Percentiles rank a stretch among this genome's conserved stretches.
Evolutionary conservation across 2,797 vertebrate species (phyloP).

Genomic region (Urosaurus nigricauda): DNA sequence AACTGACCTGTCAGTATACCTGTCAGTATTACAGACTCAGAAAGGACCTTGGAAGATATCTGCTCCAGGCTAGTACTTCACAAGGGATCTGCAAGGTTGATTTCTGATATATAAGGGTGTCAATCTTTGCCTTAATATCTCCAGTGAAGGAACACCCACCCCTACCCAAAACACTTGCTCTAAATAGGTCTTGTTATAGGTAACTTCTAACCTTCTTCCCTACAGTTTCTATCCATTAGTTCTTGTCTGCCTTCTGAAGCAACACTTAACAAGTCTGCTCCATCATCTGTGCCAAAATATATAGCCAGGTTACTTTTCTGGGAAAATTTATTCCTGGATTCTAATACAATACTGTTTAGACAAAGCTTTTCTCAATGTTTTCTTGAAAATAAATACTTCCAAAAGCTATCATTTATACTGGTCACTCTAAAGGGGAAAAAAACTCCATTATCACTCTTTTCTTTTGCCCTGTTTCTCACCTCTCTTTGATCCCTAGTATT

Average conservation of each 20-base stretch:
- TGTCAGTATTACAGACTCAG: neutral
- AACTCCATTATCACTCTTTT: neutral
- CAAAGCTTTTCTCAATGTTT: neutral
- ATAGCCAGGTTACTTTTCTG: neutral
- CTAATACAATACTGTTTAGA: neutral
- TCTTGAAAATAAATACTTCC: neutral
- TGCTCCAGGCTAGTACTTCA: neutral
- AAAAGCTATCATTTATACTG: neutral
- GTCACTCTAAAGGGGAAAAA: no score
- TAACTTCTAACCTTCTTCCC: neutral
- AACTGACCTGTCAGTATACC: neutral
- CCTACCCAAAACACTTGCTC: neutral
- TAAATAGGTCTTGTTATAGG: neutral
- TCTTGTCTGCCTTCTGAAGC: neutral
- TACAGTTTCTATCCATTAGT: neutral
- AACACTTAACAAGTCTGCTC: no score
- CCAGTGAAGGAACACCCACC: neutral
- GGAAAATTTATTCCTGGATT: neutral
- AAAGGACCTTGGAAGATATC: neutral
- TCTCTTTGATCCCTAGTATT: neutral
- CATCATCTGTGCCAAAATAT: neutral
- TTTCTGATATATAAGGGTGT: no score
- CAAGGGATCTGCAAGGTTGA: neutral
- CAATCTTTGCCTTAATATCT: no score
- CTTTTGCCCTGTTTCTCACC: neutral